Percentiles rank a stretch among this genome's conserved stretches.
Conservation (phyloP, 23 tunicate species). For the Halocynthia roretzi region DNA sequence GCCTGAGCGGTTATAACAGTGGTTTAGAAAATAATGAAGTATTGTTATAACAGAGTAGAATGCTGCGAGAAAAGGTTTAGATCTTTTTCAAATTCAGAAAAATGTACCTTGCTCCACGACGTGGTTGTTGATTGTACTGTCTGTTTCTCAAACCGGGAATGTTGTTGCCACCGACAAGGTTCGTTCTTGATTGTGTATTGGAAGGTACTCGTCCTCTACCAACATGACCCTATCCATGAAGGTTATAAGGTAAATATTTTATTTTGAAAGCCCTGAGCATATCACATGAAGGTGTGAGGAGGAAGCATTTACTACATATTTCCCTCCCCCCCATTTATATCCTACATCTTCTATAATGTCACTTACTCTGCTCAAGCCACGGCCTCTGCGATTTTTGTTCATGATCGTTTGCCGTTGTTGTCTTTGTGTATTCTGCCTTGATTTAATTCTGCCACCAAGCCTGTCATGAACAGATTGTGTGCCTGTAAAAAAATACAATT, state of each 20-base stretch:
- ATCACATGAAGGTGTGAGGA: no score
- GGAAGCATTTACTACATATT: no score
- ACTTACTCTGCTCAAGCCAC: not conserved
- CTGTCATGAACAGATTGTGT: not conserved
- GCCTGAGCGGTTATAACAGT: no score
- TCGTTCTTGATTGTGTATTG: not conserved
- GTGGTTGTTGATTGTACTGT: constrained; percentile 21
- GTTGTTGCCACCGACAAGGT: not conserved
- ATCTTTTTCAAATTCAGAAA: not conserved
- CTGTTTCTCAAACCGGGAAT: not conserved
- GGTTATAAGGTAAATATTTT: not conserved
- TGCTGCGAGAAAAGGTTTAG: not conserved
- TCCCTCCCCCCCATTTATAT: no score
- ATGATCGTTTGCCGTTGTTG: not conserved
- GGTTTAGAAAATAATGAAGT: no score
- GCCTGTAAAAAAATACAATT: not conserved
- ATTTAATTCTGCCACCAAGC: constrained; percentile 11
- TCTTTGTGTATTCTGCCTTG: constrained; percentile 5
- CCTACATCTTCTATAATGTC: no score
- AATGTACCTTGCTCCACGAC: constrained; percentile 1
- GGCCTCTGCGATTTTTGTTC: constrained; percentile 15
- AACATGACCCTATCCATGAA: not conserved
- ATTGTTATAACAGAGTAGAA: no score
- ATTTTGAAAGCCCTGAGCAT: no score
- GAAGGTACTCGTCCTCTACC: not conserved